Base-by-base conservation (phyloP, 2,113 vertebrate genomes). In the Hyla sarda region DNA sequence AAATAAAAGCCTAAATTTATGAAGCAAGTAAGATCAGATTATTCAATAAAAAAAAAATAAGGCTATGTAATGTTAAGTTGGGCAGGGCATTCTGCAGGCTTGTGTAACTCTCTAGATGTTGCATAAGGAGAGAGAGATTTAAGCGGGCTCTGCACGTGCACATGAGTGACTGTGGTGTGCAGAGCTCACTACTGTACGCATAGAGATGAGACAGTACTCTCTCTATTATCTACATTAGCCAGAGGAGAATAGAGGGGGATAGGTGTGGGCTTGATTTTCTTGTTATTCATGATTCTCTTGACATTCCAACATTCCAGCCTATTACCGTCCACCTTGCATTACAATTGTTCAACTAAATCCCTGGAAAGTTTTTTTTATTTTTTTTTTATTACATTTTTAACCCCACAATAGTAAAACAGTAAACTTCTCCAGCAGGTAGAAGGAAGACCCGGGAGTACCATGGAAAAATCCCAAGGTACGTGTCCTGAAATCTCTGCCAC, bases 391-490 rank as follows among this genome's bases (percentile, higher is more conserved):
- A 62, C 25, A 13, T 62, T 62, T 11, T 14, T 47, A 30, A 52
- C 14, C 32, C 12, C 65, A 9, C 17, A 4, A 17, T 10, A 30
- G 25, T 17, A 47, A 76, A 52, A 52, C 16, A 28, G 25, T 19
- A 25, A 52, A 21, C 47, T 52, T 69, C 65, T 69, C 16, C 9
- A 73, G 21, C 41, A 25, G 21, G 13, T 10, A 41, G n/a, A n/a
- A 74, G 8, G 72, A 74, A 48, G 17, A 71, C 30, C 32, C 21
- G 7, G 17, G 1, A 37, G 30, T 10, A 79, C 30, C 0, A 79
- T 79, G 76, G 52, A 58, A 56, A 23, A 58, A n/a, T 54, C 50
- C 28, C 28, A 79, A 79, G 76, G 76, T 79, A 79, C 17, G 76
- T 79, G 76, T 16, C 30, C 45, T 19, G 19, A 56, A 56, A 34